A percentile compares a stretch with the other conserved stretches of the same genome.
Evolutionary conservation across 2,113 vertebrate species (phyloP).

Genomic region (Limnothrissa miodon): DNA sequence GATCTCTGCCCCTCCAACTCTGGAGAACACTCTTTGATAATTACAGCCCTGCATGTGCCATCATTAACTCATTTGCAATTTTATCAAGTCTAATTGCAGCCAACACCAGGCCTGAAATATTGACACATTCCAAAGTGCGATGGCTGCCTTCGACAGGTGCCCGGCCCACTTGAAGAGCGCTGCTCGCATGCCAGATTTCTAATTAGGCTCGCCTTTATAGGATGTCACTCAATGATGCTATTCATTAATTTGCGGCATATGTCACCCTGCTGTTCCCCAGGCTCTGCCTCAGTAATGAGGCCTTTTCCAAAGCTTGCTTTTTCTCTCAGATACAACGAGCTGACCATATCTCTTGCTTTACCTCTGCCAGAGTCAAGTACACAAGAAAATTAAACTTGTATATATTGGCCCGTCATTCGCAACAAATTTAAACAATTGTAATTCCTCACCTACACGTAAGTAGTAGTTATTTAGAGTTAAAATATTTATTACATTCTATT

Average conservation of each 20-base stretch:
- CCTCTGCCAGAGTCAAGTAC: not conserved
- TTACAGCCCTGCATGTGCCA: conserved; percentile 36
- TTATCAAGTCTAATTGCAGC: conserved; percentile 30
- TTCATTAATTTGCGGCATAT: conserved; percentile 39
- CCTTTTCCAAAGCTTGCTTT: conserved; percentile 36
- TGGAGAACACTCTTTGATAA: not conserved
- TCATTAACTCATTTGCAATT: conserved; percentile 49
- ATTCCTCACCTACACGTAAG: not conserved
- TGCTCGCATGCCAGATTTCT: conserved; percentile 27
- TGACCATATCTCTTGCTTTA: not conserved
- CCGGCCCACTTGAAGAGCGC: not conserved
- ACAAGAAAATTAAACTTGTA: not conserved
- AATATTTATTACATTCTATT: not conserved
- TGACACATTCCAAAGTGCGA: conserved; percentile 1
- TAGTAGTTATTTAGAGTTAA: no score
- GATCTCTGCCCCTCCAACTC: not conserved
- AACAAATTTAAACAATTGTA: not conserved
- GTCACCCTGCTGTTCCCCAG: conserved; percentile 9
- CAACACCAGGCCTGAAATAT: conserved; percentile 29
- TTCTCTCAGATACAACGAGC: not conserved
- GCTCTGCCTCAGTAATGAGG: conserved; percentile 41
- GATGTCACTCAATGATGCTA: conserved; percentile 41
- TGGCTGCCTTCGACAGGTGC: conserved; percentile 31
- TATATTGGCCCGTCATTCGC: no score
- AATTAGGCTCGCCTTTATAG: conserved; percentile 34